These are phyloP conservation scores for Gambusia affinis DNA, from an alignment of 2,113 vertebrate genomes.

Conservation along the genomic window DNA sequence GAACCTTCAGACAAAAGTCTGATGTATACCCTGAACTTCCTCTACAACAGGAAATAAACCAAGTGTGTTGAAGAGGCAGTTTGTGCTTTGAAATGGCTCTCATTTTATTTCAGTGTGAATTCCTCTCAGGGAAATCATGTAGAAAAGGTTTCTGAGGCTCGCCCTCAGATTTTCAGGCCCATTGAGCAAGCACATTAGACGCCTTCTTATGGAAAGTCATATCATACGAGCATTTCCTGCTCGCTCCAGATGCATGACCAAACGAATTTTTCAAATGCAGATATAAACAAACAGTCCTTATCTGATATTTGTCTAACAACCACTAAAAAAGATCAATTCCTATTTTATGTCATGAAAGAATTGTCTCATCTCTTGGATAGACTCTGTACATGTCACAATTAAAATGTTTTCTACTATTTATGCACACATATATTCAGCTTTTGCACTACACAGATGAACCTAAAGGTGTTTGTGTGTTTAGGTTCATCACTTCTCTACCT, in stretches of 20 bases:
- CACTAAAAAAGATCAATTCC: neutral
- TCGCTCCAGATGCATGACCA: neutral
- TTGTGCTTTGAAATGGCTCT: neutral
- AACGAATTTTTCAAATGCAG: neutral
- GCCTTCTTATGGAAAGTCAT: neutral
- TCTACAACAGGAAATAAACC: neutral
- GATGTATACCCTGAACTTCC: neutral
- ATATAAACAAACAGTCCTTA: neutral
- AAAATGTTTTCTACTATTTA: no score
- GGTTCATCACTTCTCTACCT: no score
- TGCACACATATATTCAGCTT: no score
- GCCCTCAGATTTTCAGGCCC: neutral
- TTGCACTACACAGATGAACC: no score
- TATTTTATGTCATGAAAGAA: neutral
- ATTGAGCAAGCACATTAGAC: conserved; percentile 13
- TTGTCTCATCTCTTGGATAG: neutral
- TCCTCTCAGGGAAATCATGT: neutral
- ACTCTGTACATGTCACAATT: no score
- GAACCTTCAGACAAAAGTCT: neutral
- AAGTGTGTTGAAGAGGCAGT: neutral
- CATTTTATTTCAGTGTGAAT: neutral
- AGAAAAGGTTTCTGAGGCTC: conserved; percentile 11
- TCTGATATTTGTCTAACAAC: neutral
- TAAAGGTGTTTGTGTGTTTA: no score
- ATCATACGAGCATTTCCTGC: no score